Base-by-base conservation (phyloP, 2,888 invertebrate genomes). In the Sylvicola cinctus region DNA sequence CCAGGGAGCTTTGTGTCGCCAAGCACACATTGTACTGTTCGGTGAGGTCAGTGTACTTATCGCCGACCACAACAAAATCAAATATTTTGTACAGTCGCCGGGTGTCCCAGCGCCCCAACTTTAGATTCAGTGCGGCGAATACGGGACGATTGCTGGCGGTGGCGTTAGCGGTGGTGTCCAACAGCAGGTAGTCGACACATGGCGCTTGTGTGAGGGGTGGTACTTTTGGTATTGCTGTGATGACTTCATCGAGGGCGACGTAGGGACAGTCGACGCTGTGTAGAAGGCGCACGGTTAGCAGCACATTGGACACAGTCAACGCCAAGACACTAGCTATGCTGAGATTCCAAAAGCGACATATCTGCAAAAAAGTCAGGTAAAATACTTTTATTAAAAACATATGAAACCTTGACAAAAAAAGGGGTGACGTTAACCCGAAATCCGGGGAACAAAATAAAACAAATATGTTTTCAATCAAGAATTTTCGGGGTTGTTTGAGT, bases 1-100 rank as follows among this genome's bases (percentile, higher is more conserved):
- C 88, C 33, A 88, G 63, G 0, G 87, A 87, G 44, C 77, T 76
- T 52, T 88, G 85, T 0, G 85, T 85, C 0, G 87, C 85, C 37
- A 88, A 55, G 44, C 80, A 80, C 11, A 79, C 74, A 13, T 59
- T 58, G 37, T 65, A 65, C 11, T 57, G 53, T n/a, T 62, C 52
- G 11, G 71, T 73, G 4, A 73, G 46, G 14, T 68, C 63, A 1
- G 62, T 54, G 45, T 70, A 84, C 39, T 65, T 58, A 3, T 70
- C 68, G 2, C 84, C 84, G 0, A 73, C 65, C 2, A 74, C 51
- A 0, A 72, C 71, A 45, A 74, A 72, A 50, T 84, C 83, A 51
- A 74, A 80, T 43, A 74, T 64, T 45, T 70, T 73, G 51, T 71
- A 81, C 11, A 72, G 52, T 13, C 72, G 62, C 11, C 70, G 65